phyloP scores from a whole-genome alignment of 1,140 invertebrate species.

The Chironomus striatipennis region DNA sequence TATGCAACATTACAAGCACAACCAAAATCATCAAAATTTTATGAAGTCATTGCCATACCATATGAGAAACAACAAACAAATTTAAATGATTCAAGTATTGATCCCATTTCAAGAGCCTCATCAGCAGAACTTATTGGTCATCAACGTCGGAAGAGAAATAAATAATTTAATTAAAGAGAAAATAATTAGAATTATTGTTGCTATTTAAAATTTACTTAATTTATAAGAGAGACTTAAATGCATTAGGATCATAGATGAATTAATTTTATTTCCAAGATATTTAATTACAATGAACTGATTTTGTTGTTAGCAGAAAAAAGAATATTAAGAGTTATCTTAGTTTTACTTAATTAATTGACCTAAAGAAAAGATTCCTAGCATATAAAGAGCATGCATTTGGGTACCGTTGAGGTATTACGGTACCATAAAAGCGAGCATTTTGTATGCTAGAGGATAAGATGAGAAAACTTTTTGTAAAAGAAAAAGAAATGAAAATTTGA shows the following conservation, averaged over 20 bases:
- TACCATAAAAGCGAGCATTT: too few species aligned
- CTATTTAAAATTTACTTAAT: too few species aligned
- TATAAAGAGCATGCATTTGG: too few species aligned
- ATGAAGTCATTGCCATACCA: slow-evolving; percentile 11
- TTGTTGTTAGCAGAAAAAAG: neutral
- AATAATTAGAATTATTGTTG: neutral
- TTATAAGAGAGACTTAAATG: neutral
- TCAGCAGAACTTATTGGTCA: neutral
- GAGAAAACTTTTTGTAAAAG: too few species aligned
- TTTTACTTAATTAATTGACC: neutral
- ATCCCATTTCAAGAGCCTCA: neutral
- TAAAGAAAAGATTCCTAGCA: too few species aligned
- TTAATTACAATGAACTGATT: slow-evolving; percentile 5
- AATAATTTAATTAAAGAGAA: neutral
- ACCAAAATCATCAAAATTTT: neutral
- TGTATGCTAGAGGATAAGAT: too few species aligned
- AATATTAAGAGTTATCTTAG: neutral
- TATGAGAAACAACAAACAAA: neutral
- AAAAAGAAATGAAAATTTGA: too few species aligned
- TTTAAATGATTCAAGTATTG: neutral
- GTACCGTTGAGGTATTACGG: too few species aligned
- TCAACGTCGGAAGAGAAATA: slow-evolving; percentile 6
- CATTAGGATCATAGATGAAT: neutral
- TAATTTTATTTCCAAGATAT: neutral
- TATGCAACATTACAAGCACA: neutral